Conservation (phyloP, 2,888 invertebrate genomes). For the Smittia sp. region DNA sequence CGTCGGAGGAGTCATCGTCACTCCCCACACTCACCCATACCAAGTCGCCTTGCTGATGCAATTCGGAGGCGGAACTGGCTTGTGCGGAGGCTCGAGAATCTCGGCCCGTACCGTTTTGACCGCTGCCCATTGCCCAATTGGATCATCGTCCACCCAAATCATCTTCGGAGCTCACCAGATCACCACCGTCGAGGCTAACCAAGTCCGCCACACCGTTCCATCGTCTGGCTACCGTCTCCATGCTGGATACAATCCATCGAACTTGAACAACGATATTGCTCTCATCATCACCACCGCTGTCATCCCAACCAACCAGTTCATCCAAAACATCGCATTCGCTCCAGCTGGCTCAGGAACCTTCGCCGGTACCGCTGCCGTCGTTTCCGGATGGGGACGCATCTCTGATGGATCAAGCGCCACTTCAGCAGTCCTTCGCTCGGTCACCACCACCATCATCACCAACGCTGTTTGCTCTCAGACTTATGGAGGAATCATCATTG, state of each 20-base stretch:
- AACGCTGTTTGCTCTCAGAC: constrained; percentile 47
- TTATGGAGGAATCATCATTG: constrained; percentile 46
- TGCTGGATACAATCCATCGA: constrained; percentile 45
- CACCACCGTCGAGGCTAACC: background rate
- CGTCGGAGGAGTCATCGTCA: constrained; percentile 43
- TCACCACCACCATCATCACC: constrained; percentile 47
- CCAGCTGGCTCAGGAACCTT: constrained; percentile 46
- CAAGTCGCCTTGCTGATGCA: constrained; percentile 27
- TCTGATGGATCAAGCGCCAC: constrained; percentile 44
- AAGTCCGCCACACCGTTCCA: constrained; percentile 21
- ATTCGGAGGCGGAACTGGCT: constrained; percentile 19
- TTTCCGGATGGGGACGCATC: constrained; percentile 46
- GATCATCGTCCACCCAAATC: constrained; percentile 45
- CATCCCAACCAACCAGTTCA: constrained; percentile 47
- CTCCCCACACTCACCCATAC: constrained; percentile 46
- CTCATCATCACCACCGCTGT: constrained; percentile 44
- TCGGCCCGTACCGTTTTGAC: constrained; percentile 43
- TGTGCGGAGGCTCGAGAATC: constrained; percentile 50
- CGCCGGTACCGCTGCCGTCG: constrained; percentile 48
- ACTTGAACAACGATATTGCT: constrained; percentile 48
- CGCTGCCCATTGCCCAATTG: constrained; percentile 47
- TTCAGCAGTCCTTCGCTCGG: constrained; percentile 46
- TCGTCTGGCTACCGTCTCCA: background rate
- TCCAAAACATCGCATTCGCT: constrained; percentile 44
- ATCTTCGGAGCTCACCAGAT: constrained; percentile 26